phyloP scores from a whole-genome alignment of 1,140 invertebrate species.

The Orius laevigatus region DNA sequence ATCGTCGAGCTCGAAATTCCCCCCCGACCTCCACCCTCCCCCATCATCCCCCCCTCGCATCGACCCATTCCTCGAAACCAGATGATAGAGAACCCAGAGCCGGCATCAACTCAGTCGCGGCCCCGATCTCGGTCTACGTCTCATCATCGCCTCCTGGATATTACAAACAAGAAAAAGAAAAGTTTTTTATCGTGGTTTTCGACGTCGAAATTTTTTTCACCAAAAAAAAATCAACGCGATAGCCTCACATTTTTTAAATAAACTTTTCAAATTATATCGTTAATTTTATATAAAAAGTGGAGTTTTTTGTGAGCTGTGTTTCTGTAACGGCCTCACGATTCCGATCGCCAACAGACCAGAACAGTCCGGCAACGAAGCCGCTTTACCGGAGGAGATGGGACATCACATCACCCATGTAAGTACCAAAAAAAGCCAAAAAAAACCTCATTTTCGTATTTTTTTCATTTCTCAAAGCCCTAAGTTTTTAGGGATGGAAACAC shows the following conservation, averaged over 20 bases:
- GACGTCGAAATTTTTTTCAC: not conserved
- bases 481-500: no score
- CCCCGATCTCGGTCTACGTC: not conserved
- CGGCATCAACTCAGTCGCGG: constrained; percentile 18
- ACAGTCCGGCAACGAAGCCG: constrained; percentile 23
- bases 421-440: no score
- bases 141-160: not conserved
- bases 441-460: constrained; percentile 27
- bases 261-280: not conserved
- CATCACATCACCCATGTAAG: constrained; percentile 37
- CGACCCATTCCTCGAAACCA: constrained; percentile 17
- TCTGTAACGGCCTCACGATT: constrained; percentile 21
- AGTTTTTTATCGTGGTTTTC: not conserved
- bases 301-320: constrained; percentile 4
- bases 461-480: no score
- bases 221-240: not conserved
- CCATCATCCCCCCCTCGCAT: constrained; percentile 7
- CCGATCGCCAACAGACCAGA: constrained; percentile 24
- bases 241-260: not conserved
- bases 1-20: constrained; percentile 9
- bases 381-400: constrained; percentile 31
- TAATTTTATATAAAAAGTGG: not conserved
- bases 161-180: not conserved
- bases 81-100: constrained; percentile 23
- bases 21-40: constrained; percentile 5